Evolutionary conservation across 2,797 vertebrate species (phyloP).

Genomic region (Echiichthys vipera): DNA sequence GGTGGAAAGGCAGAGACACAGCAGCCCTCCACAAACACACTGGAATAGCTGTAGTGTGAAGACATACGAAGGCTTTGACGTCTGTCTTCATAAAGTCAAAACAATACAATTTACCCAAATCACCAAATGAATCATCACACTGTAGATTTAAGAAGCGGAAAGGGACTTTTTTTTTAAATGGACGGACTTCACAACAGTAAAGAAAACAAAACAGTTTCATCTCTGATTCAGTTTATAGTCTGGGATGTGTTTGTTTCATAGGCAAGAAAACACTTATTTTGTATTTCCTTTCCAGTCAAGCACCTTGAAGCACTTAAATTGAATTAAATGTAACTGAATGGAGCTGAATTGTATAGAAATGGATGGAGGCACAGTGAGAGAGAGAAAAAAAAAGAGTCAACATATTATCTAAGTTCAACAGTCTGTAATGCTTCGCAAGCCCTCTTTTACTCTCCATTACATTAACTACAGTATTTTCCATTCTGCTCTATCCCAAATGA

Average conservation of each 20-base stretch:
- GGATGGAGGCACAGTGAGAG: conserved; percentile 22
- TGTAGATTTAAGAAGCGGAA: conserved; percentile 33
- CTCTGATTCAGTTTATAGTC: conserved; percentile 24
- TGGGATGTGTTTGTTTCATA: conserved; percentile 33
- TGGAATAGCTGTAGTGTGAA: conserved; percentile 5
- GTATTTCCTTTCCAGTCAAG: conserved; percentile 40
- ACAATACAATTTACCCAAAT: conserved; percentile 28
- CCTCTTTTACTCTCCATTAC: conserved; percentile 38
- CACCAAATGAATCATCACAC: conserved; percentile 21
- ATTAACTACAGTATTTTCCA: conserved; percentile 38
- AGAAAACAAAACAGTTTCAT: neutral
- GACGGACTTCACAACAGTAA: conserved; percentile 22
- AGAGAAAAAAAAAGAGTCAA: conserved; percentile 54
- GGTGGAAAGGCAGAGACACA: conserved; percentile 2
- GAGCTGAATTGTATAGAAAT: conserved; percentile 45
- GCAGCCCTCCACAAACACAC: neutral
- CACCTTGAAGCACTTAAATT: conserved; percentile 44
- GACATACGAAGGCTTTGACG: conserved; percentile 10
- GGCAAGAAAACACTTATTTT: conserved; percentile 22
- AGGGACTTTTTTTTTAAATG: neutral
- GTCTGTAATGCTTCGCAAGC: conserved; percentile 34
- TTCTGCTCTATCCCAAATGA: conserved; percentile 44
- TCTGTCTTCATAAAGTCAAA: conserved; percentile 23
- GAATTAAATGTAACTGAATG: conserved; percentile 43
- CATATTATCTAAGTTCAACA: conserved; percentile 53